Conservation (phyloP, 2,113 vertebrate species). For the Mormyrus lacerda region DNA sequence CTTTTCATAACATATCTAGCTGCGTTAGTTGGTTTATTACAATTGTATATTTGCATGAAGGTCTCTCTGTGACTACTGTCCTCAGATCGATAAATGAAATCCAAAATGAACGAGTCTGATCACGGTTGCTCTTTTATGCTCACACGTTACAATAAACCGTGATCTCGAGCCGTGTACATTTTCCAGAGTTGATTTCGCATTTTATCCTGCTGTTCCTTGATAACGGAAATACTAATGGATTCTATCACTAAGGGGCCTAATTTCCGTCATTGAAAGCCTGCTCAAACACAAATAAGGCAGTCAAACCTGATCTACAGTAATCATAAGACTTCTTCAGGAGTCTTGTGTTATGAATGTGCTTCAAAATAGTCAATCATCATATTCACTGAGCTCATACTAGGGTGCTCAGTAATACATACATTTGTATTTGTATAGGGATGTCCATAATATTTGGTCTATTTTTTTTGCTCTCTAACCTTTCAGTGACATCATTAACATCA, state of each 20-base stretch:
- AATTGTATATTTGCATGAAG: not conserved
- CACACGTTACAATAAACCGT: not conserved
- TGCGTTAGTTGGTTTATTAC: not conserved
- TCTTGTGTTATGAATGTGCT: not conserved
- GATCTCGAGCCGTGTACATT: not conserved
- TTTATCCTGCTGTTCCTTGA: not conserved
- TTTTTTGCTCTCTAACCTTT: not conserved
- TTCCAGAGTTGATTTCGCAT: not conserved
- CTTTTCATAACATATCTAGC: not conserved
- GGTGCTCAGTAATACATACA: not conserved
- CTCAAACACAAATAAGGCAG: not conserved
- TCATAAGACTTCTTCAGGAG: not conserved
- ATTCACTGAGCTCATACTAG: not conserved
- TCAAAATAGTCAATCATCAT: not conserved
- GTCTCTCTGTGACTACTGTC: not conserved
- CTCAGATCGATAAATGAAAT: not conserved
- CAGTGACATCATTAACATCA: not conserved
- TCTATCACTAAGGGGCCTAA: not conserved
- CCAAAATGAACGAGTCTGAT: not conserved
- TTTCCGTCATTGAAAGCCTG: not conserved
- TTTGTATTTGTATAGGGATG: not conserved
- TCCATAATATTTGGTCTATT: not conserved
- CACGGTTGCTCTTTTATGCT: not conserved
- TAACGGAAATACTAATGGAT: not conserved
- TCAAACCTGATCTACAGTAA: not conserved